A percentile compares a stretch with the other conserved stretches of the same genome.
These are phyloP conservation scores for Lepisosteus oculatus DNA, from an alignment of 2,113 vertebrate genomes.

Conservation along the genomic window DNA sequence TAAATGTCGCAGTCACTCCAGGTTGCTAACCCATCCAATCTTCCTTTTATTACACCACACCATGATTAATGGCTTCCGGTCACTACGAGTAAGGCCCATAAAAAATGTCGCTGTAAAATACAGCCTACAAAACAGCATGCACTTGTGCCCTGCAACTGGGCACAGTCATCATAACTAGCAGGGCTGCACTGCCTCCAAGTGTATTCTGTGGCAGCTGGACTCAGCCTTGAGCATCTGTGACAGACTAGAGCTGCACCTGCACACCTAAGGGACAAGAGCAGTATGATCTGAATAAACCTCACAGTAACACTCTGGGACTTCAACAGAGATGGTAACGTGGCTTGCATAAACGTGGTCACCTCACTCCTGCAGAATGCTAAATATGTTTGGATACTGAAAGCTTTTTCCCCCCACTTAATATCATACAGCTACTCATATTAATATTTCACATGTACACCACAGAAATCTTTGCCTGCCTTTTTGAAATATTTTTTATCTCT, in stretches of 20 bases:
- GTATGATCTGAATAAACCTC: not conserved
- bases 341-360: not conserved
- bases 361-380: not conserved
- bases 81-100: constrained; percentile 20
- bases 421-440: too few species aligned
- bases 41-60: constrained; percentile 54
- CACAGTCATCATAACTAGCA: constrained; percentile 11
- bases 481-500: too few species aligned
- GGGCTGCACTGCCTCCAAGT: constrained; percentile 20
- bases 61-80: constrained; percentile 63
- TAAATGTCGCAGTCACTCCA: constrained; percentile 50
- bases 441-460: too few species aligned
- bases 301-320: not conserved
- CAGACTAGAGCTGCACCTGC: constrained; percentile 62
- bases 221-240: constrained; percentile 54
- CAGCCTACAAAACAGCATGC: constrained; percentile 22
- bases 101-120: constrained; percentile 20
- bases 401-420: too few species aligned
- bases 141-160: constrained; percentile 26
- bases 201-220: constrained; percentile 58
- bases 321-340: not conserved
- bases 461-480: too few species aligned
- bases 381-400: too few species aligned
- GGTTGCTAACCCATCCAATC: constrained; percentile 42
- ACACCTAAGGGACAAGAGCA: constrained; percentile 47